A percentile compares a stretch with the other conserved stretches of the same genome.
Conservation (phyloP, 2,113 vertebrate species). For the Rissa tridactyla region DNA sequence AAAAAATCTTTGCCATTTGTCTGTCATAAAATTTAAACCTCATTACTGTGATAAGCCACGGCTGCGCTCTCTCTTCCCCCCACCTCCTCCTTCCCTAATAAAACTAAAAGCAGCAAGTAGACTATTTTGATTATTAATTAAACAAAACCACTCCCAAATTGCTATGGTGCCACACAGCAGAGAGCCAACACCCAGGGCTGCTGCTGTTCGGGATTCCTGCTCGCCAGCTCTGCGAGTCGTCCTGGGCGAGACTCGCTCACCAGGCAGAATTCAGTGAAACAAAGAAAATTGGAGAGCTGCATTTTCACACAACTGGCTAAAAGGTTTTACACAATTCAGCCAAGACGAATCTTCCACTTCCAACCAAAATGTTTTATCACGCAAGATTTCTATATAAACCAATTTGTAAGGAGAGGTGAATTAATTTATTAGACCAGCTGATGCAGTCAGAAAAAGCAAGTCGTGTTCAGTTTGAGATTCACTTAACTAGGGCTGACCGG, state of each 20-base stretch:
- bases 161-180: neutral
- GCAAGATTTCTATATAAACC: neutral
- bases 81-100: neutral
- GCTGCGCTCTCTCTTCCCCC: no score
- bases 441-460: neutral
- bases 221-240: neutral
- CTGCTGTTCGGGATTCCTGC: neutral
- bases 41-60: neutral
- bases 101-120: neutral
- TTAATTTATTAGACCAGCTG: neutral
- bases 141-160: slow-evolving; percentile 62
- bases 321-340: neutral
- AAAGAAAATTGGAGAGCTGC: neutral
- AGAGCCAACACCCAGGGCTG: slow-evolving; percentile 39
- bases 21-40: neutral
- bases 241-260: rapidly evolving
- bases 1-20: neutral
- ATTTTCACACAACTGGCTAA: neutral
- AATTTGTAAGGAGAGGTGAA: neutral
- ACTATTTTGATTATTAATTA: slow-evolving; percentile 1
- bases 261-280: neutral
- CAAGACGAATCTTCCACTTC: neutral
- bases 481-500: neutral
- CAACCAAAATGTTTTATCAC: neutral
- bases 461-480: neutral